Base-by-base conservation (phyloP, 2,797 vertebrate genomes). In the Mus caroli region DNA sequence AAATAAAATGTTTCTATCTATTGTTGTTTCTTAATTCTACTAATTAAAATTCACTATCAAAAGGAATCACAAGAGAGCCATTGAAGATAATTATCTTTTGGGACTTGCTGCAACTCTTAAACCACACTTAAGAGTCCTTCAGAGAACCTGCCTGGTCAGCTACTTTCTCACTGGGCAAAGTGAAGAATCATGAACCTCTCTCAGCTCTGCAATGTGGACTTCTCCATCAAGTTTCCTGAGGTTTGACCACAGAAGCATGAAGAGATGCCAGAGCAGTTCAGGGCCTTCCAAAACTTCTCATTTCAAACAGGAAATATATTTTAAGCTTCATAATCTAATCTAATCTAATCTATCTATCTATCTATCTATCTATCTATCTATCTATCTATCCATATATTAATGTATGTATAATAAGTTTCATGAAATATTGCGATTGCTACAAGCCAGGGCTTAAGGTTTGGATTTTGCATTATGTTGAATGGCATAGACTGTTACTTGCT, bases 11-110 rank as follows among this genome's bases (percentile, higher is more conserved):
- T 92, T 87, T 92, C 37, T 94, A 91, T 95, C 37, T 86, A 76
- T 96, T 95, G 84, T 88, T 69, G 77, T 84, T 50, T 58, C 75
- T 83, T 94, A 85, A 79, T 76, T 40, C 8, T 90, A 73, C 83
- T 62, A 94, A 90, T 94, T 93, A 94, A 97, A 96, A 96, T 97
- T 96, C 64, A 93, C 71, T 71, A 88, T 85, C n/a, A 89, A 92
- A 96, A 97, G 31, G 76, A 73, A 91, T 73, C 88, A 71, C 82
- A 87, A 84, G 62, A 77, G 88, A 97, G 31, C 40, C 93, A 60
- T 80, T 90, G 58, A 95, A 96, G 88, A 34, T 84, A 94, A 93
- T 75, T 96, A 15, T 95, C 78, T 94, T 94, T 89, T 52, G 85
- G 67, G 92, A 94, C 34, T 90, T 90, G 28, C 56, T 83, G 24